These are phyloP conservation scores for Fragum fragum DNA, from an alignment of 2,888 invertebrate genomes.

Conservation along the genomic window DNA sequence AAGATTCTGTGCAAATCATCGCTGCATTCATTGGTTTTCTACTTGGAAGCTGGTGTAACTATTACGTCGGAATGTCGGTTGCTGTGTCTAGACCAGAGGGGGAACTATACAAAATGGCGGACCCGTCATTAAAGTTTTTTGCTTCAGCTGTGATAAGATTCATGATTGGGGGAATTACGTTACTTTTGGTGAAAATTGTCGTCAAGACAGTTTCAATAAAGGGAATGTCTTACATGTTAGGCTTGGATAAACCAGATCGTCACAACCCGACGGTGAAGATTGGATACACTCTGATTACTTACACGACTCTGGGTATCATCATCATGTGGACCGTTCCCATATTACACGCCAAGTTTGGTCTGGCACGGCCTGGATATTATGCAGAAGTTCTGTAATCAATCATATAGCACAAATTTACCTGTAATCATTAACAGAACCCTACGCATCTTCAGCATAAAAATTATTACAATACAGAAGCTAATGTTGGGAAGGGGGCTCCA, in stretches of 20 bases:
- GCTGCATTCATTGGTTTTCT: conserved; percentile 70
- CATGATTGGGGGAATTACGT: conserved; percentile 69
- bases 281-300: conserved; percentile 77
- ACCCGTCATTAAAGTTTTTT: conserved; percentile 71
- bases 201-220: conserved; percentile 69
- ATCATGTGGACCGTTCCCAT: conserved; percentile 74
- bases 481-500: too few relatives aligned
- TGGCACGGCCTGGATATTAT: conserved; percentile 73
- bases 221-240: conserved; percentile 72
- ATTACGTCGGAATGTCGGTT: conserved; percentile 73
- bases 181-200: conserved; percentile 66
- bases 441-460: background rate
- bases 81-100: conserved; percentile 41
- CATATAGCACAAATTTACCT: background rate
- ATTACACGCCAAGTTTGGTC: conserved; percentile 71
- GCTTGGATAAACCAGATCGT: conserved; percentile 75
- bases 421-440: background rate
- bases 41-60: conserved; percentile 75
- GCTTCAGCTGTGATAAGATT: conserved; percentile 72
- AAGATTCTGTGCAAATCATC: conserved; percentile 77
- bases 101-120: conserved; percentile 55
- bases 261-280: conserved; percentile 74
- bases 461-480: too few relatives aligned
- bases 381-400: conserved; percentile 68
- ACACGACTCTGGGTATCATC: conserved; percentile 70